Percentiles rank a stretch among this genome's conserved stretches.
Evolutionary conservation across 2,113 vertebrate genomes (phyloP).

Genomic region (Alligator sinensis): DNA sequence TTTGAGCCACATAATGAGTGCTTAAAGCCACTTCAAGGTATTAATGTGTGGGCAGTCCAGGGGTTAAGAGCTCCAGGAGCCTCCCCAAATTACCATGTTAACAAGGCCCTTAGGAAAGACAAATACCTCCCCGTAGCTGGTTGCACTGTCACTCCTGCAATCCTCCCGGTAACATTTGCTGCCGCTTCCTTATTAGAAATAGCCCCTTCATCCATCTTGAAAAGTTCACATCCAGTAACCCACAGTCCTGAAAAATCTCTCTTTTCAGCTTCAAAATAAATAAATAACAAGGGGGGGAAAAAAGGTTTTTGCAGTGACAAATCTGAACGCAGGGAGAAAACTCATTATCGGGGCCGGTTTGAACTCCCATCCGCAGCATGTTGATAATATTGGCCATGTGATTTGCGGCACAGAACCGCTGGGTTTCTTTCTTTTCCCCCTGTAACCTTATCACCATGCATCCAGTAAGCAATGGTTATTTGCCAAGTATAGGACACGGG

Average conservation of each 20-base stretch:
- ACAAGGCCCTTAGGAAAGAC: neutral
- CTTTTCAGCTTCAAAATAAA: neutral
- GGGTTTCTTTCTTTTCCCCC: neutral
- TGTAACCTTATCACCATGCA: neutral
- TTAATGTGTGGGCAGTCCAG: no score
- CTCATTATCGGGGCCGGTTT: fast-evolving
- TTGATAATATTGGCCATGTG: fast-evolving
- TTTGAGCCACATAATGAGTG: no score
- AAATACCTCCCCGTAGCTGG: neutral
- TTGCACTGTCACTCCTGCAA: neutral
- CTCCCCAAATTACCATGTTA: no score
- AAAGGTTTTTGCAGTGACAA: neutral
- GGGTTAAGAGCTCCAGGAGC: no score
- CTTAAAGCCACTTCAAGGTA: no score
- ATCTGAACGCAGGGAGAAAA: neutral
- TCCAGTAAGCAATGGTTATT: neutral
- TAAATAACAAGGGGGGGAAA: neutral
- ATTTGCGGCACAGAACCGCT: fast-evolving
- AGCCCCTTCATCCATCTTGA: neutral
- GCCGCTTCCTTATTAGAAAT: neutral
- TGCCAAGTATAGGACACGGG: neutral
- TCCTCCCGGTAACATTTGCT: neutral
- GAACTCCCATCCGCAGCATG: neutral
- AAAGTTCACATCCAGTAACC: slow-evolving; percentile 44
- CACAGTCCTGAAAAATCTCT: neutral